Base-by-base conservation (phyloP, 1,140 invertebrate species). In the Drosophila subpulchrella region DNA sequence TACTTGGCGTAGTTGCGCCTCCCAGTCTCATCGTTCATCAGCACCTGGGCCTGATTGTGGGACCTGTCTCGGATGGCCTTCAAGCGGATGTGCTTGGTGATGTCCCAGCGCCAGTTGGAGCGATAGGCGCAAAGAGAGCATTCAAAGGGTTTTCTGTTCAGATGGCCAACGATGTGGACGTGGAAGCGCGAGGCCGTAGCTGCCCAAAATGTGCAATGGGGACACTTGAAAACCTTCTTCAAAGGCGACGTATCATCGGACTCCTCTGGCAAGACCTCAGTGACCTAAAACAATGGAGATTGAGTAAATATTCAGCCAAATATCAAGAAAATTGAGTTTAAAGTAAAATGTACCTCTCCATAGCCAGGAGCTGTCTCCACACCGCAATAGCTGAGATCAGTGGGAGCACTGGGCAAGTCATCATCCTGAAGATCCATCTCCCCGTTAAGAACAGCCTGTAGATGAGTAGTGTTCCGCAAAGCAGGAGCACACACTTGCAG, bases 51-150 rank as follows among this genome's bases (percentile, higher is more conserved):
- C 51, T 94, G 94, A 63, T 94, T 94, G 91, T 98, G 96, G 20
- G 95, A 95, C 61, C 95, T 94, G 93, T 98, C 97, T 67, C 96
- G 94, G 30, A 96, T 95, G 7, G 96, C 95, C 93, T 97, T 98
- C 70, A 98, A 93, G 89, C 97, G 96, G 62, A 98, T 98, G 92
- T 99, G 98, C 93, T 98, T 98, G 48, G 97, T 98, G 60, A 99
- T 98, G 93, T 98, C 97, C 97, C 97, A 98, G 75, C 97, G 94
- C 97, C 97, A 98, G 93, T 98, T 98, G 15, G 97, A 98, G 71
- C 97, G 95, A 91, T 98, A 98, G 20, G 96, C 95, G 93, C 98
- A 99, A 4, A 97, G 93, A 4, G 98, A 98, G 93, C 98, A 99
- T 92, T 98, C 97, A 91, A 98, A 99, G 8, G 98, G 98, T 91